phyloP scores from a whole-genome alignment of 2,797 vertebrate species.

The Catamblyrhynchus diadema region DNA sequence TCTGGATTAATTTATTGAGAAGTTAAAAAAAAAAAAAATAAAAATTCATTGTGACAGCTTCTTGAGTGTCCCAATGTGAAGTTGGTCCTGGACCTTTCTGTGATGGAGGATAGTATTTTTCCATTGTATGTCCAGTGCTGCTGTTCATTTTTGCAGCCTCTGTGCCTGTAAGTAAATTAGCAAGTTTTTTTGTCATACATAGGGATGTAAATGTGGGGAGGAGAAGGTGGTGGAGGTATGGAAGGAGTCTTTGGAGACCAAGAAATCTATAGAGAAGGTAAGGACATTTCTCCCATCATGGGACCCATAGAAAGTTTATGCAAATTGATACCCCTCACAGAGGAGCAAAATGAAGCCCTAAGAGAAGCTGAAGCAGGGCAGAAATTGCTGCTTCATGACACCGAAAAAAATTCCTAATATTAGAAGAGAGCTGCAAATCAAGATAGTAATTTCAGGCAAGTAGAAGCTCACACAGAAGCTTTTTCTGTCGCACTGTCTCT shows the following conservation, averaged over 20 bases:
- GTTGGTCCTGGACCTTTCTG: not conserved
- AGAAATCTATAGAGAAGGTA: not conserved
- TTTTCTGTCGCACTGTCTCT: not conserved
- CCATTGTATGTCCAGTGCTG: not conserved
- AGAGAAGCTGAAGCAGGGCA: not conserved
- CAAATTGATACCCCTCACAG: accelerated
- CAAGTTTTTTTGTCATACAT: not conserved
- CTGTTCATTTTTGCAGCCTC: not conserved
- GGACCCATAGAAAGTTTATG: not conserved
- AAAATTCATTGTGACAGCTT: not conserved
- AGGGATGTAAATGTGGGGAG: not conserved
- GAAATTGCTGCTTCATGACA: not conserved
- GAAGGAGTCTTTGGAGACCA: not conserved
- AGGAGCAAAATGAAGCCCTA: not conserved
- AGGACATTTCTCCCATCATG: not conserved
- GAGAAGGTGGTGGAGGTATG: not conserved
- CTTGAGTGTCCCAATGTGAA: not conserved
- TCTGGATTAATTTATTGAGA: not conserved
- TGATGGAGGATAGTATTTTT: not conserved
- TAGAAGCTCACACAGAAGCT: not conserved
- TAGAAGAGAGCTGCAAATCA: not conserved
- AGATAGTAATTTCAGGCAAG: not conserved
- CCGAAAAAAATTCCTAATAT: not conserved
- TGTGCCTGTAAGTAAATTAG: not conserved
- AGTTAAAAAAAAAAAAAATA: not conserved